Conservation (phyloP, 2,888 invertebrate genomes). For the Odontomyia ornata region DNA sequence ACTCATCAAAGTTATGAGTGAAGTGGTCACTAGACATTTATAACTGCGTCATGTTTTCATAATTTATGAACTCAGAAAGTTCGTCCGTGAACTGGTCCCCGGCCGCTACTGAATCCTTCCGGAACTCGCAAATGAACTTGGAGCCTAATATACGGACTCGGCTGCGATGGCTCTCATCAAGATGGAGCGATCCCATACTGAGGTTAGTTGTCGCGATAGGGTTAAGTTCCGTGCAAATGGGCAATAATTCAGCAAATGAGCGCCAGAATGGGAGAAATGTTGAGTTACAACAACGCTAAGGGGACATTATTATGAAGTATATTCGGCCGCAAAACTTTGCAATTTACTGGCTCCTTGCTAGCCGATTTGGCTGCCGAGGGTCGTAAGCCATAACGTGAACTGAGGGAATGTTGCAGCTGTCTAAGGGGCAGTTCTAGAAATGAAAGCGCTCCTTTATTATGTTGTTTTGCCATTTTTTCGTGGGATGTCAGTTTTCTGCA, state of each 20-base stretch:
- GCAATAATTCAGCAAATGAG: conserved; percentile 45
- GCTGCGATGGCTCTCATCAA: conserved; percentile 19
- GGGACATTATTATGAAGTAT: conserved; percentile 50
- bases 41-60: conserved; percentile 50
- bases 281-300: conserved; percentile 48
- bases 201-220: conserved; percentile 47
- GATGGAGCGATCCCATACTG: background rate
- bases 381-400: conserved; percentile 10
- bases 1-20: conserved; percentile 29
- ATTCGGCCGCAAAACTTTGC: conserved; percentile 47
- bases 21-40: conserved; percentile 45
- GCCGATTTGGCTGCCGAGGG: conserved; percentile 21
- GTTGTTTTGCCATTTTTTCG: conserved; percentile 1
- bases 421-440: conserved; percentile 26
- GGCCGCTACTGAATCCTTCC: background rate
- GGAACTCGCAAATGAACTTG: conserved; percentile 16
- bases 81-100: background rate
- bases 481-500: conserved; percentile 1
- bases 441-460: background rate
- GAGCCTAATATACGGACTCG: conserved; percentile 10
- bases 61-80: conserved; percentile 48
- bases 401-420: conserved; percentile 14
- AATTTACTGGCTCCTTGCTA: conserved; percentile 46
- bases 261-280: conserved; percentile 40
- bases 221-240: conserved; percentile 50